phyloP scores from a whole-genome alignment of 1,140 invertebrate species.

The Varroa destructor region DNA sequence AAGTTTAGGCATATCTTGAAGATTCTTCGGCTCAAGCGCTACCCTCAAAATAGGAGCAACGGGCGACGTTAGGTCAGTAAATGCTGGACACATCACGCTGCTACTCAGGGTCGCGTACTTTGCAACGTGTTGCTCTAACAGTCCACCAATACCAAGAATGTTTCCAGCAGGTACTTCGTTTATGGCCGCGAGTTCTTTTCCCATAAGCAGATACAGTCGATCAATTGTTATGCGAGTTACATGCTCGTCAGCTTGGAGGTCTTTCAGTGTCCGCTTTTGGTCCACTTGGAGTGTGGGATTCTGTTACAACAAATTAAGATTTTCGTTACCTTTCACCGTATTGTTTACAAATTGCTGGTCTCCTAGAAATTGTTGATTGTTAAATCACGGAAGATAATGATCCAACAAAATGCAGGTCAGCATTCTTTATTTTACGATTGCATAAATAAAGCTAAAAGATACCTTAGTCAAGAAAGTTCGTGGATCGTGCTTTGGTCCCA shows the following conservation, averaged over 20 bases:
- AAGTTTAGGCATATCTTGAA: conserved; percentile 60
- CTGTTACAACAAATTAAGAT: conserved; percentile 25
- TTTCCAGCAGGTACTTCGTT: conserved; percentile 72
- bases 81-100: conserved; percentile 68
- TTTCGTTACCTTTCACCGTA: conserved; percentile 2
- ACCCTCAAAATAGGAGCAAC: conserved; percentile 65
- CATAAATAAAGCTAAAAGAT: conserved; percentile 24
- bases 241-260: conserved; percentile 53
- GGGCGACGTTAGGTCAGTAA: conserved; percentile 70
- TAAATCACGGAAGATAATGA: too few relatives aligned
- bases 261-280: conserved; percentile 48
- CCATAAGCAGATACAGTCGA: conserved; percentile 80
- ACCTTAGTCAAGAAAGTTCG: conserved; percentile 45
- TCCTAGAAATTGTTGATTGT: too few relatives aligned
- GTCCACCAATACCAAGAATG: conserved; percentile 70
- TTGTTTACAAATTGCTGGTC: too few relatives aligned
- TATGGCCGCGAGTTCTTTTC: conserved; percentile 69
- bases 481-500: conserved; percentile 81
- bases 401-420: too few relatives aligned
- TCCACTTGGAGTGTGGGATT: conserved; percentile 43
- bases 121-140: conserved; percentile 64
- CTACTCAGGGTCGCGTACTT: conserved; percentile 82
- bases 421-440: too few relatives aligned
- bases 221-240: conserved; percentile 49
- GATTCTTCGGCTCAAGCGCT: conserved; percentile 75